Evolutionary conservation across 2,797 vertebrate genomes (phyloP).

Genomic region (Acanthurus lineatus): DNA sequence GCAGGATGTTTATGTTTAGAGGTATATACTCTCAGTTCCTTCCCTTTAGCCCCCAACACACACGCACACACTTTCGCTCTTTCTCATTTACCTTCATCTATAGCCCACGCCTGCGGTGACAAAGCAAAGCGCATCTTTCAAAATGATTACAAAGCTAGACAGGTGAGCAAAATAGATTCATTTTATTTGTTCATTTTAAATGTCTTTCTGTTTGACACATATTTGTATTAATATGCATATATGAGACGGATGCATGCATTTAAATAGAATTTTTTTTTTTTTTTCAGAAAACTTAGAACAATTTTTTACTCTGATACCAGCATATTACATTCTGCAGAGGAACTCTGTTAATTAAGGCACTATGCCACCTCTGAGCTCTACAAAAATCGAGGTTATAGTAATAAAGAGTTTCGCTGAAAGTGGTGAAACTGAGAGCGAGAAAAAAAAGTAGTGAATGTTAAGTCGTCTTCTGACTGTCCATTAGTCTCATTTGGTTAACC

Average conservation of each 20-base stretch:
- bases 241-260: background rate
- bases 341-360: conserved; percentile 6
- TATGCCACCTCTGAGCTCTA: background rate
- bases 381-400: conserved; percentile 43
- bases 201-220: background rate
- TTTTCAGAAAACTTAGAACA: too few species aligned
- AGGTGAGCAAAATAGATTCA: conserved; percentile 84
- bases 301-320: background rate
- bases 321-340: background rate
- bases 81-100: conserved; percentile 74
- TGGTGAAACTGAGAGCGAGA: conserved; percentile 82
- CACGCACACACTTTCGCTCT: conserved; percentile 69
- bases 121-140: conserved; percentile 75
- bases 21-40: conserved; percentile 79
- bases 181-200: conserved; percentile 16
- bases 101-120: conserved; percentile 68
- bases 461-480: conserved; percentile 57
- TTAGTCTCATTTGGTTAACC: conserved; percentile 62
- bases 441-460: conserved; percentile 58
- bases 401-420: conserved; percentile 72
- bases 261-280: background rate
- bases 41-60: conserved; percentile 65
- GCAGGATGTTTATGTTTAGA: conserved; percentile 83
- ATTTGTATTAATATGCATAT: background rate
- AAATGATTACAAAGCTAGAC: conserved; percentile 89